Evolutionary conservation across 2,113 vertebrate species (phyloP).

Genomic region (Parus major): DNA sequence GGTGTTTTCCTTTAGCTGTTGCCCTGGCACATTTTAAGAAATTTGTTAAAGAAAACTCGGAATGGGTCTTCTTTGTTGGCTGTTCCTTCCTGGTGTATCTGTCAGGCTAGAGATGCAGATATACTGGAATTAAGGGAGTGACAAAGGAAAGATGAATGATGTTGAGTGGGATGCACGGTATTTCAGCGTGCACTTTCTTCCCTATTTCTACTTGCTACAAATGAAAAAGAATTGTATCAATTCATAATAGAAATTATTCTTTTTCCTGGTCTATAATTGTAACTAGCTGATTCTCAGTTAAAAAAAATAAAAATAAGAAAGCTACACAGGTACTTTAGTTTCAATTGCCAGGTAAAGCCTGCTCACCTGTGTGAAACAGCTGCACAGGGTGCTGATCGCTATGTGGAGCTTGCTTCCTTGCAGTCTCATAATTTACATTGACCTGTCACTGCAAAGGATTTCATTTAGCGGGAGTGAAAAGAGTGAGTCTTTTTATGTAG

Average conservation of each 20-base stretch:
- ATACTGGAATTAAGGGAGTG: background rate
- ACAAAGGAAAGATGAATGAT: background rate
- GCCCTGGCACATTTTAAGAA: background rate
- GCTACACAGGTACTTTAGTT: background rate
- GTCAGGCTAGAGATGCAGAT: background rate
- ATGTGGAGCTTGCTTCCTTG: background rate
- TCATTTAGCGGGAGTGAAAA: background rate
- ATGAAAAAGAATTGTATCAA: background rate
- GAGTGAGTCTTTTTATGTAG: background rate
- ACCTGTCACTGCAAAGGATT: background rate
- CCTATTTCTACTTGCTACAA: background rate
- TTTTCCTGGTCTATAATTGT: background rate
- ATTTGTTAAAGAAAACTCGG: background rate
- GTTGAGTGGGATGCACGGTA: background rate
- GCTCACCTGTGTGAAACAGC: rapidly evolving
- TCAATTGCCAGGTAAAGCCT: background rate
- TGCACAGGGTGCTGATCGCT: background rate
- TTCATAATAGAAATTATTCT: background rate
- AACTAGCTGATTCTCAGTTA: background rate
- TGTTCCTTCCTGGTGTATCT: rapidly evolving
- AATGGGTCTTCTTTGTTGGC: background rate
- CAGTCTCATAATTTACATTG: background rate
- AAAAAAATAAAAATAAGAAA: no score
- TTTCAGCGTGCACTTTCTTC: background rate
- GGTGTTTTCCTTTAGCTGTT: background rate